Percentiles rank a stretch among this genome's conserved stretches.
Evolutionary conservation across 2,797 vertebrate genomes (phyloP).

Genomic region (Otolemur crassicaudatus): DNA sequence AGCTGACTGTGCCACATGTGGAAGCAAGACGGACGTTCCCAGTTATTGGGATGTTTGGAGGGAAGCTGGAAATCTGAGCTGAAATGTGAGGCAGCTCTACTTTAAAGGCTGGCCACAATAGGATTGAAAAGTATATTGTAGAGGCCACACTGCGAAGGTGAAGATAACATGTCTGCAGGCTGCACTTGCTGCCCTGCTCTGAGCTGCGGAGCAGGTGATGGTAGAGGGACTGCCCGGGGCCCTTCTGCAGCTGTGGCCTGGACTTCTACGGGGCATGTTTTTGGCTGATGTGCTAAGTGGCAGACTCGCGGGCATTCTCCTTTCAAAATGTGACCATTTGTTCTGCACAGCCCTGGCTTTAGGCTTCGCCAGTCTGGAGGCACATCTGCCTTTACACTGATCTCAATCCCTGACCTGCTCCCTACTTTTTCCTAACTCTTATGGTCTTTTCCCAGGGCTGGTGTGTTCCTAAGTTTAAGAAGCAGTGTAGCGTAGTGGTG

Average conservation of each 20-base stretch:
- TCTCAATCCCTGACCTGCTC: not conserved
- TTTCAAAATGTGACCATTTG: not conserved
- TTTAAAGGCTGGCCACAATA: not conserved
- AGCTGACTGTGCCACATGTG: not conserved
- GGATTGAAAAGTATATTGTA: not conserved
- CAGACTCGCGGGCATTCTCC: not conserved
- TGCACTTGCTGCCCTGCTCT: not conserved
- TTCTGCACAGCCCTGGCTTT: not conserved
- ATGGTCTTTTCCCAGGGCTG: not conserved
- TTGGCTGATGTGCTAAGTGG: not conserved
- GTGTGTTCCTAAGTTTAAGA: not conserved
- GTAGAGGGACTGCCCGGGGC: not conserved
- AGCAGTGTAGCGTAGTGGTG: not conserved
- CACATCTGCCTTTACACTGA: not conserved
- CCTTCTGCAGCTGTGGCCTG: not conserved
- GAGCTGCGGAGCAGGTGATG: too few relatives aligned
- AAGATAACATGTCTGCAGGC: not conserved
- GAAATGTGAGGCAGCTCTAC: not conserved
- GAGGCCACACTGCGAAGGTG: not conserved
- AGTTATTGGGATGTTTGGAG: not conserved
- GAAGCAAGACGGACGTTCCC: not conserved
- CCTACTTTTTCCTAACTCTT: not conserved
- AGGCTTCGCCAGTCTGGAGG: not conserved
- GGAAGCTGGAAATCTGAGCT: not conserved
- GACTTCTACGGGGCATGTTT: not conserved